phyloP scores from a whole-genome alignment of 1,140 invertebrate species.

The Heliothis virescens region DNA sequence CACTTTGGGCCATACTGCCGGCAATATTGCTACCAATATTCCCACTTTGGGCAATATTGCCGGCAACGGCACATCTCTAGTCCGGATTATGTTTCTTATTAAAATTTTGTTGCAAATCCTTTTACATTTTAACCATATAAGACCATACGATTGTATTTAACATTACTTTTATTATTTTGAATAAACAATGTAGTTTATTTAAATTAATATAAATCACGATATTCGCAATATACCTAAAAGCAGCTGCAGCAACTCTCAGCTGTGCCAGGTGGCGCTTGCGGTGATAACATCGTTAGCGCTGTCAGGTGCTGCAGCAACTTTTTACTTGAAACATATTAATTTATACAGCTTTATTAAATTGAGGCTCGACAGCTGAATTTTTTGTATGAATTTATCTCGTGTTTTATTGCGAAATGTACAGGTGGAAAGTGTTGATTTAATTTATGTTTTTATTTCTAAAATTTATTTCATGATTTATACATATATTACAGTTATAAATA shows the following conservation, averaged over 20 bases:
- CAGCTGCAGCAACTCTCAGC: slow-evolving; percentile 6
- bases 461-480: neutral
- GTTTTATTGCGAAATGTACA: neutral
- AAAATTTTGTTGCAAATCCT: too few relatives aligned
- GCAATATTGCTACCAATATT: too few relatives aligned
- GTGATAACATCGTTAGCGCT: slow-evolving; percentile 18
- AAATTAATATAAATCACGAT: neutral
- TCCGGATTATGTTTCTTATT: too few relatives aligned
- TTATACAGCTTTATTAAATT: slow-evolving; percentile 26
- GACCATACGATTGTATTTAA: too few relatives aligned
- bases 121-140: too few relatives aligned
- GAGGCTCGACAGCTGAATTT: slow-evolving; percentile 21
- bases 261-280: neutral
- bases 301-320: slow-evolving; percentile 17
- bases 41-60: too few relatives aligned
- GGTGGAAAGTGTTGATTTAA: neutral
- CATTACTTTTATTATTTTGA: too few relatives aligned
- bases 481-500: neutral
- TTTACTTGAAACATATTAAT: slow-evolving; percentile 20
- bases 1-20: too few relatives aligned
- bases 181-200: too few relatives aligned
- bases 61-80: too few relatives aligned
- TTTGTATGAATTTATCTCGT: slow-evolving; percentile 4
- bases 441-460: neutral
- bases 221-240: neutral